Evolutionary conservation across 2,797 vertebrate genomes (phyloP), one percentile per base, ranked within the genome.

Genomic region (Podargus strigoides): DNA sequence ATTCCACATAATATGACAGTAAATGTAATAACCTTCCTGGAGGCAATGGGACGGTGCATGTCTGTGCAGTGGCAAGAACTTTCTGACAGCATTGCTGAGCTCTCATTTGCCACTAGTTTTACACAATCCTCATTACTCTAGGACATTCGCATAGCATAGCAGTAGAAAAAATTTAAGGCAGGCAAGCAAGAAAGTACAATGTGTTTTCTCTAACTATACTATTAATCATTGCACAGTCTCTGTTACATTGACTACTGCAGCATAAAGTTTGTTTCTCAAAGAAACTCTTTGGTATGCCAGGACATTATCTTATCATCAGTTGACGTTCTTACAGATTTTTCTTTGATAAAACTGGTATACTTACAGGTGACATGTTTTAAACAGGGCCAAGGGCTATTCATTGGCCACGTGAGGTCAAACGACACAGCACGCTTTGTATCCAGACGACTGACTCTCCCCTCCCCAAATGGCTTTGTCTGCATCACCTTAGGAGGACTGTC

Each of bases 131-230:
- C 39, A 80, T 94, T 92, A 83, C 75, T 75, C 58, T 69, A 74
- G 74, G 75, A 91, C 2, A 3, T 89, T 53, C 77, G 79, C 58
- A 75, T 53, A 36, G 64, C 58, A 87, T 39, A 91, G 83, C 59
- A 78, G 36, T n/a, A 66, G 73, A 87, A 93, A 87, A 95, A 95
- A 96, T 93, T 79, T 85, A 80, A 89, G 0, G 4, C 12, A 92
- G 75, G 59, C 78, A 95, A 95, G 59, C 66, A 94, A 84, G 73
- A 75, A 93, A 89, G 73, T 78, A 87, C 53, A 89, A 64, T 55
- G 44, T 74, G 41, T 62, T 91, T 94, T 83, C 41, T 49, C 68
- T 79, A 74, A 74, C 82, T 55, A 12, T 50, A 60, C 64, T 73
- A 80, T 91, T 92, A 87, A 85, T 95, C 91, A 89, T 66, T 67